Evolutionary conservation across 2,797 vertebrate genomes (phyloP).

Genomic region (Enteromius unitaeniatus): DNA sequence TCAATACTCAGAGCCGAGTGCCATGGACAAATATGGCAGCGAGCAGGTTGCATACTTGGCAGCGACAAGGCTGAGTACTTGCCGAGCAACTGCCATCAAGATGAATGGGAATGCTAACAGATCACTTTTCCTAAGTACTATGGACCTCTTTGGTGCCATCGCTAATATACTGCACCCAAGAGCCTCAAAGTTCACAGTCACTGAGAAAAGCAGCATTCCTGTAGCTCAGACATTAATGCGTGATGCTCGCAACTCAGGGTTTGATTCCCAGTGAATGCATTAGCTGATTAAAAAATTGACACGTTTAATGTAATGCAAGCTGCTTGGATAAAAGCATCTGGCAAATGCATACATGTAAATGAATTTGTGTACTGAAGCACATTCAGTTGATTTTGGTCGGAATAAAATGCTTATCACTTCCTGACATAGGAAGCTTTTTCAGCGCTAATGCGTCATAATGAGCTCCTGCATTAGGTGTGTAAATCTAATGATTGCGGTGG

Average conservation of each 20-base stretch:
- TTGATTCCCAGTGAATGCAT: not conserved
- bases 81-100: slow-evolving; percentile 6
- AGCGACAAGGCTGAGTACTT: not conserved
- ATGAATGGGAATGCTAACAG: not conserved
- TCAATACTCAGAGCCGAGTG: not conserved
- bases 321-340: slow-evolving; percentile 6
- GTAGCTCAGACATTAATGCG: not conserved
- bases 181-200: not conserved
- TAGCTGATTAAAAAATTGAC: not conserved
- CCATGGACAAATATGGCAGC: not conserved
- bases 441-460: slow-evolving; percentile 17
- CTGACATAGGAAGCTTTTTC: slow-evolving; percentile 4
- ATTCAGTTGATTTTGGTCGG: not conserved
- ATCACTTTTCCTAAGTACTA: not conserved
- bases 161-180: not conserved
- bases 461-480: not conserved
- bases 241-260: not conserved
- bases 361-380: not conserved
- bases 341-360: slow-evolving; percentile 13
- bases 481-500: too few relatives aligned
- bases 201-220: not conserved
- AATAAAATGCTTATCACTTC: not conserved
- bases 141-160: not conserved
- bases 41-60: slow-evolving; percentile 8
- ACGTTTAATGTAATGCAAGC: not conserved